Conservation (phyloP, 1,140 invertebrate species). For the Zaprionus ghesquierei region DNA sequence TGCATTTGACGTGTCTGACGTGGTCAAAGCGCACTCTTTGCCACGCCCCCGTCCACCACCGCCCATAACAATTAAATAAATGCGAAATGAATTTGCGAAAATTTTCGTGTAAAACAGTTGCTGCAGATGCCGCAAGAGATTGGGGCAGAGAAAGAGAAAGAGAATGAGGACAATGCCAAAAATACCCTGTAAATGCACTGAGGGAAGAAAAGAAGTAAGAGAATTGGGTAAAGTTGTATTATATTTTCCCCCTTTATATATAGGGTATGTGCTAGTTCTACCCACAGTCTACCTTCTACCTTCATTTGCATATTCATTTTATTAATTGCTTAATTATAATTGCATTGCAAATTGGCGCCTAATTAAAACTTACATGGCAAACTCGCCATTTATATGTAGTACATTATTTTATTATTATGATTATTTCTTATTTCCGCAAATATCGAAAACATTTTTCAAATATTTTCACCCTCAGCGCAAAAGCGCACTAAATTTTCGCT, state of each 20-base stretch:
- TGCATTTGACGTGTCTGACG: slow-evolving; percentile 1
- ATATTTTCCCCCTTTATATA: too few species aligned
- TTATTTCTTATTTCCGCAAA: slow-evolving; percentile 19
- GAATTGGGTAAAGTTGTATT: too few species aligned
- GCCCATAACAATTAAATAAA: not conserved
- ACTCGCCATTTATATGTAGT: not conserved
- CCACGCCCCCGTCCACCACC: not conserved
- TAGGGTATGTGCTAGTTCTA: not conserved
- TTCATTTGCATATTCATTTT: slow-evolving; percentile 3
- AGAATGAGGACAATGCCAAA: not conserved
- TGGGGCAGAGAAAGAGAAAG: too few species aligned
- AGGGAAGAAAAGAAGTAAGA: too few species aligned
- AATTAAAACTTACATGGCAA: slow-evolving; percentile 29
- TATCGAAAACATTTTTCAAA: slow-evolving; percentile 16
- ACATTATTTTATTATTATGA: not conserved
- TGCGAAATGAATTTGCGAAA: slow-evolving; percentile 10
- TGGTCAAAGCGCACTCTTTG: not conserved
- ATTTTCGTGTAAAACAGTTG: slow-evolving; percentile 28
- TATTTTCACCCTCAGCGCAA: not conserved
- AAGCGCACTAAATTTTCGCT: not conserved
- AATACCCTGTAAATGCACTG: not conserved
- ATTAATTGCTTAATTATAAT: slow-evolving; percentile 37
- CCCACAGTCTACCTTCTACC: not conserved
- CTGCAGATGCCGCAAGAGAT: too few species aligned
- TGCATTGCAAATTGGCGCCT: slow-evolving; percentile 31